Base-by-base conservation (phyloP, 2,797 vertebrate species). In the Chrysocyon brachyurus region DNA sequence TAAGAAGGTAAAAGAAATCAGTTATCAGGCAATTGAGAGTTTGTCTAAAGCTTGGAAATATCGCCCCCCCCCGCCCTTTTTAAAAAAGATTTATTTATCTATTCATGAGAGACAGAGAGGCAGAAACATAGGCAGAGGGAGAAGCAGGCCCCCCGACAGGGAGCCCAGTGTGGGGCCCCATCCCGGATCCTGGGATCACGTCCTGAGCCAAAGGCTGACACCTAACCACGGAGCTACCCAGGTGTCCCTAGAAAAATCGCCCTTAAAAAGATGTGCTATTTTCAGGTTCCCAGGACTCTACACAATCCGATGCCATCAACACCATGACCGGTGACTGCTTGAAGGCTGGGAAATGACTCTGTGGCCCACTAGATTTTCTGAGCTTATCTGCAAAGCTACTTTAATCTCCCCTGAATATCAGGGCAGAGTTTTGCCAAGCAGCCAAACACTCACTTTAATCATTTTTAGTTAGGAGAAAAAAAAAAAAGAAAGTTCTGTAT, bases 351-450 rank as follows among this genome's bases (percentile, higher is more conserved):
- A 92, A 96, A 96, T 61, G 46, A 63, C 72, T 87, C 16, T 36
- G 83, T 66, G 87, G 82, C 33, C 64, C 28, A 31, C 36, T 66
- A 90, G 93, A 96, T 97, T 94, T 95, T 97, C 54, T 57, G 59
- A 93, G 93, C 9, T 96, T 96, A 96, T 85, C 75, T 91, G 40
- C 19, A 97, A 96, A 91, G 79, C 91, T 95, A 68, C 33, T 91
- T 6, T 93, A 97, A 92, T 95, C 79, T 93, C 64, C 56, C 31
- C 75, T 94, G 79, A 91, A 78, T 93, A 91, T 96, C 96, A 93
- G 79, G 59, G 24, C 36, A 94, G 64, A 81, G 63, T 79, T 64
- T 94, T 94, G 56, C 86, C 86, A 94, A 90, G 49, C 36, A 95
- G 52, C 49, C 87, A 95, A 86, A 92, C 3, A 87, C 9, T 83